Evolutionary conservation across 2,888 invertebrate genomes (phyloP).

Genomic region (Hirtodrosophila confusa): DNA sequence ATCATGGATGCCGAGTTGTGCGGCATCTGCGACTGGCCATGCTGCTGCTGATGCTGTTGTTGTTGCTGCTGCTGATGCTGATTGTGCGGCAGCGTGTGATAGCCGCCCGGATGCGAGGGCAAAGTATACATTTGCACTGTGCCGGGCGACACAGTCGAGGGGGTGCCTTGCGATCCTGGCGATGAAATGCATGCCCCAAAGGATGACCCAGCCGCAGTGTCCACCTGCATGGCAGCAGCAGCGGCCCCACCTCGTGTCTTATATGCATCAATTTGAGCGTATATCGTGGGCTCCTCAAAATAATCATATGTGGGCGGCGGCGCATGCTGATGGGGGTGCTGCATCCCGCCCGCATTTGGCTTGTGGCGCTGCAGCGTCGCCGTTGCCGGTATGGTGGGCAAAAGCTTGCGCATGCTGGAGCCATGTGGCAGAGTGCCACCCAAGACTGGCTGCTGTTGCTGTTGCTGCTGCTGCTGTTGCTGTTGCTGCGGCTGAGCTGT

Average conservation of each 20-base stretch:
- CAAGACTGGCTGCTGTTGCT: constrained; percentile 45
- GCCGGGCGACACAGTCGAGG: constrained; percentile 83
- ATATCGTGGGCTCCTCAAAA: constrained; percentile 88
- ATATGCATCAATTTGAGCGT: constrained; percentile 90
- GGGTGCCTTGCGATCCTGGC: constrained; percentile 82
- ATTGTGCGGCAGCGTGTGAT: constrained; percentile 83
- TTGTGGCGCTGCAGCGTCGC: constrained; percentile 82
- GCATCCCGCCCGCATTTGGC: constrained; percentile 71
- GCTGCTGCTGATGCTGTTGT: constrained; percentile 52
- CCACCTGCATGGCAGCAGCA: constrained; percentile 66
- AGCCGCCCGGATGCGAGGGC: constrained; percentile 83
- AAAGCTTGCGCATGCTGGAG: constrained; percentile 80
- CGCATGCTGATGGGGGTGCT: constrained; percentile 73
- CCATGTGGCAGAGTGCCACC: constrained; percentile 80
- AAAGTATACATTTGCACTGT: constrained; percentile 83
- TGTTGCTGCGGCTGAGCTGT: constrained; percentile 32
- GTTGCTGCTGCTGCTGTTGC: constrained; percentile 29
- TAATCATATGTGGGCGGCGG: constrained; percentile 84
- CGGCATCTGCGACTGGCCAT: constrained; percentile 54
- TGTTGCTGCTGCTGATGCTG: constrained; percentile 72
- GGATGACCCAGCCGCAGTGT: constrained; percentile 70
- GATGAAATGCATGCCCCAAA: constrained; percentile 85
- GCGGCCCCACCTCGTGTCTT: constrained; percentile 82
- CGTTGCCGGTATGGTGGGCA: constrained; percentile 80
- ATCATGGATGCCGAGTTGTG: constrained; percentile 80